Base-by-base conservation (phyloP, 2,797 vertebrate genomes). In the Dermochelys coriacea region DNA sequence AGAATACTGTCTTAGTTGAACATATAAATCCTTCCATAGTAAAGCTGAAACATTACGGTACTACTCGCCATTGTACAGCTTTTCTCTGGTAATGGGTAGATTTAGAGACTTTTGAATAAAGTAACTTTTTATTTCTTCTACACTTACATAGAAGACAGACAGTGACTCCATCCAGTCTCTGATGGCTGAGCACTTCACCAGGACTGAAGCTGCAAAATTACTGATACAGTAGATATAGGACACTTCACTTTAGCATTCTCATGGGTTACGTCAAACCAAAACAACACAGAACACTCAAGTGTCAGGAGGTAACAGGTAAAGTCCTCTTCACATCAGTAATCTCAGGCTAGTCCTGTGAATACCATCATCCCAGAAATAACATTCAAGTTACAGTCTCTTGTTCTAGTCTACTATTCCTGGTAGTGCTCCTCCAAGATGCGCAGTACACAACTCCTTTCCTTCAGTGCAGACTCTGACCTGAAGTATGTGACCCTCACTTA, bases 21-120 rank as follows among this genome's bases (percentile, higher is more conserved):
- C 93, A 86, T 93, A 96, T 94, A 98, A 98, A 97, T 96, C 95
- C 97, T 95, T 2, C 8, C 82, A 41, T 3, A 93, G 96, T 50
- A 96, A 88, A 96, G 97, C 96, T 93, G 94, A 93, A 92, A 95
- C 84, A 97, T 95, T 96, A 96, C 23, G 23, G 93, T 34, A 86
- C 3, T 93, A 94, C 95, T 95, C 94, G 95, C 97, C 87, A 78
- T 94, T 90, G 95, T 61, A 94, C 96, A 96, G 91, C 95, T 96
- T 75, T 95, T 91, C 95, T 87, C 80, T 93, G 94, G 93, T 86
- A 97, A 97, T 49, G 85, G 96, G 96, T 93, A 97, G 95, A 96
- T 94, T 91, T 95, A 96, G 97, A 95, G 95, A 96, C 95, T 71
- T 59, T 93, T 95, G 93, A 97, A 98, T 95, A 98, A 98, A 98